Conservation (phyloP, 2,888 invertebrate genomes). For the Hydrotaea diabolus region DNA sequence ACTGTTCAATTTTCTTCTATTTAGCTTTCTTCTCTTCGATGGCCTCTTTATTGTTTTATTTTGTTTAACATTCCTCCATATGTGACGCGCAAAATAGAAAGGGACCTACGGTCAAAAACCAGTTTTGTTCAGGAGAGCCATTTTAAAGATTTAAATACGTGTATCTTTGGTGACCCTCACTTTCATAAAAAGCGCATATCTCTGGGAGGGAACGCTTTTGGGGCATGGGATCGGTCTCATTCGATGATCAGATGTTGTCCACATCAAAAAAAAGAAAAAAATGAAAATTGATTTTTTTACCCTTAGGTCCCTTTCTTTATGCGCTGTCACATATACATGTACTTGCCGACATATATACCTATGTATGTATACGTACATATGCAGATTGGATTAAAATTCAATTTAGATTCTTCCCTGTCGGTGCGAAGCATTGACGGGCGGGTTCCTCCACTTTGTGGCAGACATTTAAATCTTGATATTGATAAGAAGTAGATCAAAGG, state of each 20-base stretch:
- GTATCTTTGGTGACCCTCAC: too few species aligned
- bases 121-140: too few species aligned
- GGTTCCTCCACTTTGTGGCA: background rate
- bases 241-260: too few species aligned
- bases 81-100: too few species aligned
- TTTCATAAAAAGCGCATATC: too few species aligned
- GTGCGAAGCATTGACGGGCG: background rate
- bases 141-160: too few species aligned
- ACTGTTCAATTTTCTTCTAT: background rate
- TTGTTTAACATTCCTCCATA: background rate
- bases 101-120: too few species aligned
- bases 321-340: background rate
- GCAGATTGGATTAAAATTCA: slow-evolving; percentile 51
- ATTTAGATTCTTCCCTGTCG: slow-evolving; percentile 43
- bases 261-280: too few species aligned
- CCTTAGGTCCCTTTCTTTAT: too few species aligned
- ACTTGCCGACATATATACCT: background rate
- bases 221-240: too few species aligned
- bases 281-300: too few species aligned
- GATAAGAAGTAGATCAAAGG: slow-evolving; percentile 17
- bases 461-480: slow-evolving; percentile 35
- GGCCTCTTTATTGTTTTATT: slow-evolving; percentile 21
- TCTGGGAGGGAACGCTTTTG: too few species aligned
- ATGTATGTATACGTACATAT: background rate
- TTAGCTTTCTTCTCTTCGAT: background rate